A percentile compares a stretch with the other conserved stretches of the same genome.
Evolutionary conservation across 1,140 invertebrate genomes (phyloP).

Genomic region (Ceratina australensis): DNA sequence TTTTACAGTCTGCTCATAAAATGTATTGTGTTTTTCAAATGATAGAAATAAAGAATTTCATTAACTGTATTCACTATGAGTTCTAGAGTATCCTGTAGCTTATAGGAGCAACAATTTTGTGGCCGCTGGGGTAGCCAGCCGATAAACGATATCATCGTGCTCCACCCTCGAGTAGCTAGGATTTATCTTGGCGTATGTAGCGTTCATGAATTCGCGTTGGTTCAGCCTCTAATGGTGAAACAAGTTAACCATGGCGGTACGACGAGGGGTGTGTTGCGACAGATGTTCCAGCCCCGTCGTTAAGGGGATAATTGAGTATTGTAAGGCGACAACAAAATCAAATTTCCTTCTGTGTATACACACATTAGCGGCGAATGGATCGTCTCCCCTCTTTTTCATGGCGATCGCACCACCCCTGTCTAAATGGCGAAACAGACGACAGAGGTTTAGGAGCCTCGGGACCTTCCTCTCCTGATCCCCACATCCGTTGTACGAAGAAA

Average conservation of each 20-base stretch:
- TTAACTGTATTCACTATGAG: neutral
- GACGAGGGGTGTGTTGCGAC: slow-evolving; percentile 52
- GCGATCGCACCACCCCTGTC: slow-evolving; percentile 1
- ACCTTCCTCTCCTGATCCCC: neutral
- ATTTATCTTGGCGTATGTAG: slow-evolving; percentile 15
- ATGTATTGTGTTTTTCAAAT: too few species aligned
- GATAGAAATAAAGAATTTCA: neutral
- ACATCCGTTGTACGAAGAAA: neutral
- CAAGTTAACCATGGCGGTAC: slow-evolving; percentile 45
- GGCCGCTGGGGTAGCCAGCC: neutral
- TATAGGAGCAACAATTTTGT: slow-evolving; percentile 2
- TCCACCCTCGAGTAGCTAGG: neutral
- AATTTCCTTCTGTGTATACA: slow-evolving; percentile 62
- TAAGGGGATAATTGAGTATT: slow-evolving; percentile 73
- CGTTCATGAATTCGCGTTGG: slow-evolving; percentile 57
- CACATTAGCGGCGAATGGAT: slow-evolving; percentile 32
- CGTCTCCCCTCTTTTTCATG: slow-evolving; percentile 29
- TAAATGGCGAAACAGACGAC: slow-evolving; percentile 15
- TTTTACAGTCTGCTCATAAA: too few species aligned
- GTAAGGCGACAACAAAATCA: slow-evolving; percentile 74
- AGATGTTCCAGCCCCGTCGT: slow-evolving; percentile 61
- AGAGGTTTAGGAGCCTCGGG: neutral
- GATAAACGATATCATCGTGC: slow-evolving; percentile 32
- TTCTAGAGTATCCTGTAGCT: neutral
- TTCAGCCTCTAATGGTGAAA: slow-evolving; percentile 57